Base-by-base conservation (phyloP, 1,140 invertebrate genomes). In the Drosophila takahashii region DNA sequence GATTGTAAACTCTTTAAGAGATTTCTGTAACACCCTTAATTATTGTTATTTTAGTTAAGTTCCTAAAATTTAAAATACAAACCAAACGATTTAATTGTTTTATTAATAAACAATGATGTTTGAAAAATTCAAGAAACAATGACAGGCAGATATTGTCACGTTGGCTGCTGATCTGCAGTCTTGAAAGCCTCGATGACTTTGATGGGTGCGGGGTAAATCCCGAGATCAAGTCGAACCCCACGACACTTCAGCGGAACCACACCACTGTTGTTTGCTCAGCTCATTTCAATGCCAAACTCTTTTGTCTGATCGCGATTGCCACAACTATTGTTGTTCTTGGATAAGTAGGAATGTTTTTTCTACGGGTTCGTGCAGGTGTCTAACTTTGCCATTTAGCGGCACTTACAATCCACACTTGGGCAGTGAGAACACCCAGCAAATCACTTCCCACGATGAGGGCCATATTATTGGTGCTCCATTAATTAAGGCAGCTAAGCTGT, bases 281-380 rank as follows among this genome's bases (percentile, higher is more conserved):
- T 69, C 66, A 54, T 57, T 70, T 70, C 66, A 70, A 70, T 69
- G 66, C 66, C 66, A 70, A 70, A 57, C 66, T 70, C 66, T 57
- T 70, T 70, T 70, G 66, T 70, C 42, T 48, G 51, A 70, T 57
- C 50, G 64, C 64, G 26, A 70, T 57, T 70, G 65, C 66, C 42
- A 32, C 42, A 57, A 70, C 66, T 39, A 70, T 70, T 70, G 66
- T 70, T 70, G 66, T 70, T 70, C 66, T 57, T 39, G 36, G 64
- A 70, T 56, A 53, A 66, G 50, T 66, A 32, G 66, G 62, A 56
- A 69, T 52, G 48, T 69, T 32, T 29, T 45, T 47, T 37, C 29
- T n/a, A 26, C 22, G 39, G 29, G 41, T 42, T 44, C 64, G 36
- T 39, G 78, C 81, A 87, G 81, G 83, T 85, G 81, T 87, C 62